Evolutionary conservation across 2,113 vertebrate genomes (phyloP).

Genomic region (Camelus bactrianus): DNA sequence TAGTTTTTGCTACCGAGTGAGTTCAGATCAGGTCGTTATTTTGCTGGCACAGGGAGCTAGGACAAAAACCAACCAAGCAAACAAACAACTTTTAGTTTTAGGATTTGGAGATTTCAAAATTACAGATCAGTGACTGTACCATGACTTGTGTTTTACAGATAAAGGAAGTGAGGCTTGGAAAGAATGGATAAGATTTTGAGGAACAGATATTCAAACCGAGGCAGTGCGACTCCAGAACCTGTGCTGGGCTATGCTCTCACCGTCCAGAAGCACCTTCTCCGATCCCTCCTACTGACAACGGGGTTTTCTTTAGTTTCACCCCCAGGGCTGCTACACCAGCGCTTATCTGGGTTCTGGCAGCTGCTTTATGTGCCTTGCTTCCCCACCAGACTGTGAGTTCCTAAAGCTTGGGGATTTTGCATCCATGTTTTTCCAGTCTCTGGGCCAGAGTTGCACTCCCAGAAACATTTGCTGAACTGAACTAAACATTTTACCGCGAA

Average conservation of each 20-base stretch:
- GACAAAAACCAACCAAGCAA: background rate
- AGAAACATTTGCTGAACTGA: background rate
- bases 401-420: background rate
- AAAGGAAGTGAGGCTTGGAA: background rate
- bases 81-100: background rate
- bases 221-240: background rate
- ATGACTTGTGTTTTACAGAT: background rate
- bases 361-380: background rate
- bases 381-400: background rate
- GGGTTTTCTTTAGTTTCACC: background rate
- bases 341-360: background rate
- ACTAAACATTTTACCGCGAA: background rate
- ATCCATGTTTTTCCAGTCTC: background rate
- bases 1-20: background rate
- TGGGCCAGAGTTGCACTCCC: background rate
- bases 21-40: background rate
- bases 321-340: fast-evolving
- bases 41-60: background rate
- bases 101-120: background rate
- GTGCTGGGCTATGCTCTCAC: background rate
- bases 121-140: background rate
- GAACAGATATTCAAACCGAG: background rate
- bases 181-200: background rate
- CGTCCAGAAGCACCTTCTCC: background rate
- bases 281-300: background rate